These are phyloP conservation scores for Pseudomyrmex dendroicus DNA, from an alignment of 1,140 invertebrate genomes.

Conservation along the genomic window DNA sequence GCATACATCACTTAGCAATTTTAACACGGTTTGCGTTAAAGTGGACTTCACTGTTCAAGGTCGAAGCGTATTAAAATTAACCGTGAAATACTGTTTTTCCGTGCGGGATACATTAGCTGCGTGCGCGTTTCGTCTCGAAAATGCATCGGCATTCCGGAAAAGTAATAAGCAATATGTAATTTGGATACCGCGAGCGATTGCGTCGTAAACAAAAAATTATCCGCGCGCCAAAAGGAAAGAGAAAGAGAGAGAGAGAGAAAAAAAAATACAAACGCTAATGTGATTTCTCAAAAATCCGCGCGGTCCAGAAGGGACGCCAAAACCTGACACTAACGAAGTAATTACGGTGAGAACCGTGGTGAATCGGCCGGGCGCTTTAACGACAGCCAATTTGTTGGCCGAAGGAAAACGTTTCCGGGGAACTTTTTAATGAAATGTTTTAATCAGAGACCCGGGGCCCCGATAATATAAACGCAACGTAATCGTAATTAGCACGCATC, in stretches of 20 bases:
- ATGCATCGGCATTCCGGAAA: constrained; percentile 12
- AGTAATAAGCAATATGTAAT: constrained; percentile 29
- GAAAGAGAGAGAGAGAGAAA: no score
- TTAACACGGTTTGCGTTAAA: background rate
- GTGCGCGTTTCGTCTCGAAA: background rate
- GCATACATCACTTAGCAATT: background rate
- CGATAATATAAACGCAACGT: constrained; percentile 59
- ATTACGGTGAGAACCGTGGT: constrained; percentile 51
- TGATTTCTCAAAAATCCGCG: constrained; percentile 14
- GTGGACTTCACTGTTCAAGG: background rate
- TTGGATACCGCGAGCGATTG: constrained; percentile 22
- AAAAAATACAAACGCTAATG: no score
- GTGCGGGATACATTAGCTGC: background rate
- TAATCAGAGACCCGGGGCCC: constrained; percentile 32
- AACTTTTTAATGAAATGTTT: constrained; percentile 58
- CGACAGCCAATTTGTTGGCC: constrained; percentile 47
- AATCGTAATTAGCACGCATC: constrained; percentile 60
- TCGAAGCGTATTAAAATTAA: background rate
- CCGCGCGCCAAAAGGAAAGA: no score
- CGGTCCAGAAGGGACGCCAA: constrained; percentile 22
- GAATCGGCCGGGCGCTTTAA: constrained; percentile 43
- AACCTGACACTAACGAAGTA: constrained; percentile 54
- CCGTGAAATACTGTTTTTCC: constrained; percentile 6
- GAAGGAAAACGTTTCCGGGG: constrained; percentile 43
- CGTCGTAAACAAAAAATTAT: constrained; percentile 18